Conservation (phyloP, 2,113 vertebrate genomes). For the Nanorana parkeri region DNA sequence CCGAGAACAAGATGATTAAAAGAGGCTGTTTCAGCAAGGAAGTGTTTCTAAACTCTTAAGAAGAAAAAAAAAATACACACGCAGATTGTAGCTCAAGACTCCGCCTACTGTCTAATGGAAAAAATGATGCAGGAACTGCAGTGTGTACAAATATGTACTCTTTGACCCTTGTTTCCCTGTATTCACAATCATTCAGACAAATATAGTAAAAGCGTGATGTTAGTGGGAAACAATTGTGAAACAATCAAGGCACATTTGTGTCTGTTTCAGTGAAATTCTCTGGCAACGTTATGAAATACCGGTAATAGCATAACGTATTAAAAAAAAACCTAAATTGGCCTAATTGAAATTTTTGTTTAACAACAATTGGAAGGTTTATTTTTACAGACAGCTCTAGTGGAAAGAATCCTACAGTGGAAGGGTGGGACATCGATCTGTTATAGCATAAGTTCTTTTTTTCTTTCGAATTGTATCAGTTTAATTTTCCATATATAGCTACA, state of each 20-base stretch:
- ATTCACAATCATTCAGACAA: conserved; percentile 28
- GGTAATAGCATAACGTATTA: not conserved
- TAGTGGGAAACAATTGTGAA: conserved; percentile 20
- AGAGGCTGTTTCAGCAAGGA: conserved; percentile 21
- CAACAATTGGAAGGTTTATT: too few species aligned
- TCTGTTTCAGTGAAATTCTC: not conserved
- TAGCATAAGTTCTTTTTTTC: too few species aligned
- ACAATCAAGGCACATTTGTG: not conserved
- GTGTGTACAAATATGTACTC: conserved; percentile 37
- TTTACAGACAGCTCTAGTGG: too few species aligned
- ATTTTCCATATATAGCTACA: too few species aligned
- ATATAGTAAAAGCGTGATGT: conserved; percentile 12
- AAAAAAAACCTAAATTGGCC: not conserved
- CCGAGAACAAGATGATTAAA: conserved; percentile 35
- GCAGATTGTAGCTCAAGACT: not conserved
- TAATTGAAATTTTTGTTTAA: too few species aligned
- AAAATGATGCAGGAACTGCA: conserved; percentile 31
- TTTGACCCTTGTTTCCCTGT: conserved; percentile 13
- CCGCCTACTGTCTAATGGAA: conserved; percentile 37
- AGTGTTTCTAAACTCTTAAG: conserved; percentile 14
- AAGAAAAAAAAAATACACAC: conserved; percentile 23
- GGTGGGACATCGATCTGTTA: too few species aligned
- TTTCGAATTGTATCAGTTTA: too few species aligned
- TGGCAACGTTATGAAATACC: conserved; percentile 14
- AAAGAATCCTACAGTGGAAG: too few species aligned